Evolutionary conservation across 1,140 invertebrate species (phyloP), one percentile per base, ranked within the genome.

Genomic region (Dendrolimus kikuchii): DNA sequence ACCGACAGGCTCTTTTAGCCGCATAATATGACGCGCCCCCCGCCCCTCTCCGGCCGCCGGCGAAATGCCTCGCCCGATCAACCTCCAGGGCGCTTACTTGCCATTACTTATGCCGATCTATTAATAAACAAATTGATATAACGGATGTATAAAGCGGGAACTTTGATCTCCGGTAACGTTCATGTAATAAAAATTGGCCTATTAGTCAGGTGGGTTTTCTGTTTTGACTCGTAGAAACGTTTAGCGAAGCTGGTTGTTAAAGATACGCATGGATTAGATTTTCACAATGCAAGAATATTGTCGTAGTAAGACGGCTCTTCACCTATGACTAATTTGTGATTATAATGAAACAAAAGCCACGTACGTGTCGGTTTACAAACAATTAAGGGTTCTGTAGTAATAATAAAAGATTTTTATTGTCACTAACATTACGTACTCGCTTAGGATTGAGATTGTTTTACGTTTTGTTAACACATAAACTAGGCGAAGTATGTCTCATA

Each of bases 1-100:
- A 82, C 86, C 84, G 84, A 86, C 77, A 86, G 77, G 68, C 78
- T 87, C 79, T 81, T 87, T 86, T 85, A 85, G 79, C 81, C 73
- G 79, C 79, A 83, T 86, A 86, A 87, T 86, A 82, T 84, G 81
- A 86, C 79, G 78, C 74, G 74, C 70, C 66, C 71, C 71, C 73
- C 69, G 64, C 70, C 71, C 74, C 66, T 59, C 65, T 65, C 74
- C 70, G 70, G 68, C 74, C 57, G 60, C 66, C 68, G 61, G 61
- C 62, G 59, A 74, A 74, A 77, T 69, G 65, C 64, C 69, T 71
- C 63, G 60, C 57, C 49, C 54, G 59, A 60, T 55, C 67, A 72
- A 74, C 75, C 77, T 80, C 71, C 68, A 68, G 74, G 71, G 71
- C 71, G 68, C 74, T 81, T 71, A 74, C 76, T 77, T 75, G 78